These are phyloP conservation scores for Drosophila athabasca DNA, from an alignment of 1,140 invertebrate genomes.

Conservation along the genomic window DNA sequence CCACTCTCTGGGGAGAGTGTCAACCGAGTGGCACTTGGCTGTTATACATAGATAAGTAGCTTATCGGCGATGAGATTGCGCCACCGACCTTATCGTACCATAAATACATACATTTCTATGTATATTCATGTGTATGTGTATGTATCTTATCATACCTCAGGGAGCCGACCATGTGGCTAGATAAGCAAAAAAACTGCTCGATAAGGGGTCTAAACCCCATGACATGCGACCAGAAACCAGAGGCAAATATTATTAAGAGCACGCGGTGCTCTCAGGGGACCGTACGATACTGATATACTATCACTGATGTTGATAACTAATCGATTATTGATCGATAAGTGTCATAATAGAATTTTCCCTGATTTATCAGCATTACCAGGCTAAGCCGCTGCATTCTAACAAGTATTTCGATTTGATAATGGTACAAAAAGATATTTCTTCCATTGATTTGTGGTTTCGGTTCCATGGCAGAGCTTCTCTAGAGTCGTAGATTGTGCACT, in stretches of 20 bases:
- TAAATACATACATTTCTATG: too few relatives aligned
- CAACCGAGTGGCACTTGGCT: too few relatives aligned
- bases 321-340: conserved; percentile 43
- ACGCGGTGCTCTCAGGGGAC: conserved; percentile 5
- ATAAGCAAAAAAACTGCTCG: conserved; percentile 55
- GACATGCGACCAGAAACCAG: conserved; percentile 28
- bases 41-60: too few relatives aligned
- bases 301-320: conserved; percentile 23
- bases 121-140: too few relatives aligned
- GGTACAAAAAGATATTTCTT: too few relatives aligned
- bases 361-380: conserved; percentile 14
- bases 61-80: too few relatives aligned
- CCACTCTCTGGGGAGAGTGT: too few relatives aligned
- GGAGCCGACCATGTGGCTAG: conserved; percentile 40
- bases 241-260: conserved; percentile 33
- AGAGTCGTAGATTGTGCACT: too few relatives aligned
- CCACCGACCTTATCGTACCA: background rate
- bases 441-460: too few relatives aligned
- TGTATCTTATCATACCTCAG: conserved; percentile 52
- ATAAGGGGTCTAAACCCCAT: conserved; percentile 43
- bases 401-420: too few relatives aligned
- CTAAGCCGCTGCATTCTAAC: background rate
- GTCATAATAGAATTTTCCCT: conserved; percentile 12
- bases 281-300: conserved; percentile 27
- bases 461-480: too few relatives aligned